Conservation (phyloP, 2,797 vertebrate genomes). For the Eptatretus atami region DNA sequence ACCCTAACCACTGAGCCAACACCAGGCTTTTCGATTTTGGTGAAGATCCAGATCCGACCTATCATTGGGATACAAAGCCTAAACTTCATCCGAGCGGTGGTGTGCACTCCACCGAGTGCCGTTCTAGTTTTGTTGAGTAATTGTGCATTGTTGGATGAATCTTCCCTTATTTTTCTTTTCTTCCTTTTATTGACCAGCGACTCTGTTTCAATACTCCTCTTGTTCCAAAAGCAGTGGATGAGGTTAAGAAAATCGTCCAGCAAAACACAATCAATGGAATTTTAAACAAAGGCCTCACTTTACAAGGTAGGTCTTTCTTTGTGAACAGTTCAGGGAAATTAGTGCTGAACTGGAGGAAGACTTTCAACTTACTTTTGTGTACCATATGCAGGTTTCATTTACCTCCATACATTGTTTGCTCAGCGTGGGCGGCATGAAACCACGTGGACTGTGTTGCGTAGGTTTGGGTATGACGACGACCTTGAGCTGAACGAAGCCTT, state of each 20-base stretch:
- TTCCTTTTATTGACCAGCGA: slow-evolving; percentile 21
- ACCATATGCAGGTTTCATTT: slow-evolving; percentile 44
- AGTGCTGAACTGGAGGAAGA: too few species aligned
- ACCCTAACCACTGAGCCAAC: too few species aligned
- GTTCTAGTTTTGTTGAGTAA: too few species aligned
- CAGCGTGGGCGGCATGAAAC: slow-evolving; percentile 84
- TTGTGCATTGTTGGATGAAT: too few species aligned
- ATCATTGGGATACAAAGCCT: too few species aligned
- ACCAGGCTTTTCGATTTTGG: too few species aligned
- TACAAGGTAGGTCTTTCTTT: slow-evolving; percentile 30
- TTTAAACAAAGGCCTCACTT: slow-evolving; percentile 39
- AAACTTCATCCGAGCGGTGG: too few species aligned
- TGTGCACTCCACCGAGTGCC: too few species aligned
- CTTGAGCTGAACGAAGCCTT: slow-evolving; percentile 70
- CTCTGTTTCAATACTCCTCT: slow-evolving; percentile 72
- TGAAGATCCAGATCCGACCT: too few species aligned
- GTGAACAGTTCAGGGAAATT: too few species aligned
- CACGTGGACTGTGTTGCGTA: slow-evolving; percentile 64
- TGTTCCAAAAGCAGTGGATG: slow-evolving; percentile 57
- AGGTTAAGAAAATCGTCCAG: slow-evolving; percentile 78
- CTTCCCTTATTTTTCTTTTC: slow-evolving; percentile 2
- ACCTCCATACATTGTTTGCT: slow-evolving; percentile 78
- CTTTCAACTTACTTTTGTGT: too few species aligned
- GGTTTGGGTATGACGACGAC: slow-evolving; percentile 70
- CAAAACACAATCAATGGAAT: slow-evolving; percentile 59